Evolutionary conservation across 1,140 invertebrate genomes (phyloP).

Genomic region (Mylabris phalerata): DNA sequence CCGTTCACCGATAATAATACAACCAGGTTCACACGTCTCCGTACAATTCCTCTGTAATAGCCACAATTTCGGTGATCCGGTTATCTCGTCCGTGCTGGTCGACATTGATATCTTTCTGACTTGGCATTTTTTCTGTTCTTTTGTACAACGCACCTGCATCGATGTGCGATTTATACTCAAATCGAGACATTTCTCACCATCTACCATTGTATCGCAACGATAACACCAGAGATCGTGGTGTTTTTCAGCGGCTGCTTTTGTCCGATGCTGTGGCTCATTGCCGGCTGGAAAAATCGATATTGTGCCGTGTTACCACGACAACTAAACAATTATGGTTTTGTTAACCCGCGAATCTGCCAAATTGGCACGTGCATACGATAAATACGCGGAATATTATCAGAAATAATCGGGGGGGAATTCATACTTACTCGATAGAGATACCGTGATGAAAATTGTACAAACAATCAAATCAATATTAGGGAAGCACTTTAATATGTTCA

Average conservation of each 20-base stretch:
- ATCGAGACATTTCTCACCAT: conserved; percentile 62
- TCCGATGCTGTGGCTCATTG: conserved; percentile 51
- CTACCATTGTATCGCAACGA: conserved; percentile 66
- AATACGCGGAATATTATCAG: too few species aligned
- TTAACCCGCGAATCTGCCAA: too few species aligned
- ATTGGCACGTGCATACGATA: too few species aligned
- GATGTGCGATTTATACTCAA: conserved; percentile 52
- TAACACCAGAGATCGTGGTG: conserved; percentile 74
- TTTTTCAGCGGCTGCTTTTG: conserved; percentile 64
- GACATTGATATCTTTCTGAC: conserved; percentile 78
- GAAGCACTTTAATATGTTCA: conserved; percentile 5
- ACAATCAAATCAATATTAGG: conserved; percentile 1
- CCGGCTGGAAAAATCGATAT: conserved; percentile 20
- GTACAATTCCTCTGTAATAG: conserved; percentile 74
- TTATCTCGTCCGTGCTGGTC: conserved; percentile 72
- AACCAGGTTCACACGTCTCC: conserved; percentile 73
- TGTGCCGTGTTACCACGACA: conserved; percentile 10
- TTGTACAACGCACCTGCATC: conserved; percentile 63
- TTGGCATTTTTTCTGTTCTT: conserved; percentile 70
- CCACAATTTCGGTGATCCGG: conserved; percentile 70
- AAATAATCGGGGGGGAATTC: too few species aligned
- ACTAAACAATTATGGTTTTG: neutral
- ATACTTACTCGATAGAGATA: conserved; percentile 2
- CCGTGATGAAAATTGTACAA: neutral
- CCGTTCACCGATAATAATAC: conserved; percentile 77